These are phyloP conservation scores for Pterostichus niger DNA, from an alignment of 2,888 invertebrate genomes.

Conservation along the genomic window DNA sequence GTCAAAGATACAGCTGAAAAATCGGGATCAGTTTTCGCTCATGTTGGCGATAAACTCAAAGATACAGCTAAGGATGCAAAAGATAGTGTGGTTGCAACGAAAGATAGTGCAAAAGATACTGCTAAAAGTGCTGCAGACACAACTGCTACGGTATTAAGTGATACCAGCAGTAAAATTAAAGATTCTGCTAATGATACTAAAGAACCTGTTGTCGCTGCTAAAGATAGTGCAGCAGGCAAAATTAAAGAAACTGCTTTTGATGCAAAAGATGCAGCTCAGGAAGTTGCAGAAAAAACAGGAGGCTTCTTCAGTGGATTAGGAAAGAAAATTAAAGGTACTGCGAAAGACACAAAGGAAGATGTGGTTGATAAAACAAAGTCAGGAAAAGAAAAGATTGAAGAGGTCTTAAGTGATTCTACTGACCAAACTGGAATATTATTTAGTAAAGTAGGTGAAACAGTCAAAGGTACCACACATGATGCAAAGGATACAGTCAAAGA, in stretches of 20 bases:
- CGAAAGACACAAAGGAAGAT: slow-evolving; percentile 70
- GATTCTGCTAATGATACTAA: slow-evolving; percentile 46
- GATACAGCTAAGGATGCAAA: slow-evolving; percentile 7
- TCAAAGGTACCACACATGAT: slow-evolving; percentile 59
- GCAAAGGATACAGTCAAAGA: slow-evolving; percentile 49
- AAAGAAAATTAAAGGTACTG: slow-evolving; percentile 59
- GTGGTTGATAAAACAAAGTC: slow-evolving; percentile 76
- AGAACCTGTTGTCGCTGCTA: slow-evolving; percentile 51
- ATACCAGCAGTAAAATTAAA: slow-evolving; percentile 57
- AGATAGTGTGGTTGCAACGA: slow-evolving; percentile 58
- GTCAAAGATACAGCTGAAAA: slow-evolving; percentile 61
- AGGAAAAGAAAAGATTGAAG: slow-evolving; percentile 69
- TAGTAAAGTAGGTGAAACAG: slow-evolving; percentile 46
- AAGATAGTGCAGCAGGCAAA: slow-evolving; percentile 33
- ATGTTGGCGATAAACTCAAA: slow-evolving; percentile 49
- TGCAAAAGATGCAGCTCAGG: slow-evolving; percentile 38
- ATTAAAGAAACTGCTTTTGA: slow-evolving; percentile 74
- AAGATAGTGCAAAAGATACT: slow-evolving; percentile 34
- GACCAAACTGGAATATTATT: slow-evolving; percentile 9
- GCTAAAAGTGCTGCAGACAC: slow-evolving; percentile 61
- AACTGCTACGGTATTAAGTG: slow-evolving; percentile 62
- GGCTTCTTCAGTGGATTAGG: slow-evolving; percentile 65
- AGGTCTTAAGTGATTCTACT: slow-evolving; percentile 57
- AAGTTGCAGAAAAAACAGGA: slow-evolving; percentile 63
- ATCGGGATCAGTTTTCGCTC: slow-evolving; percentile 68